These are phyloP conservation scores for Clistopyga incitator DNA, from an alignment of 2,888 invertebrate species.

Conservation along the genomic window DNA sequence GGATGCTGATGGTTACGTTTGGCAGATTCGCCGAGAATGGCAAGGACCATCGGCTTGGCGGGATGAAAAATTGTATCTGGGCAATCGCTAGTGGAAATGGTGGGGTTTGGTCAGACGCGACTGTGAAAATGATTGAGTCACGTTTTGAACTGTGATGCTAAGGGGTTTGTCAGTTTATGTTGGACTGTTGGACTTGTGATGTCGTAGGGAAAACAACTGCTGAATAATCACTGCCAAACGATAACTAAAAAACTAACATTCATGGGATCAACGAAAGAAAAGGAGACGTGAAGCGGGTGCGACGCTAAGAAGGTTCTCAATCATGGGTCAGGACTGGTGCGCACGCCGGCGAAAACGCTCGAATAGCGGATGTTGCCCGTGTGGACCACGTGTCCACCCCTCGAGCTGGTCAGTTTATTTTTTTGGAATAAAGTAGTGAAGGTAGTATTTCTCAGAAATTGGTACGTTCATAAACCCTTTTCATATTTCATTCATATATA, in stretches of 20 bases:
- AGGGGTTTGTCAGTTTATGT: background rate
- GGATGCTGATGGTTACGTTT: slow-evolving; percentile 2
- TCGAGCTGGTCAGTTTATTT: slow-evolving; percentile 80
- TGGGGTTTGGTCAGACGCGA: background rate
- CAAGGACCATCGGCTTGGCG: background rate
- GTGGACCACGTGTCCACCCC: slow-evolving; percentile 86
- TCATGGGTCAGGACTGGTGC: slow-evolving; percentile 92
- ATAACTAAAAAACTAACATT: slow-evolving; percentile 9
- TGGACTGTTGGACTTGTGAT: background rate
- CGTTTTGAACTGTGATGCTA: background rate
- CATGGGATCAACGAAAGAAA: slow-evolving; percentile 45
- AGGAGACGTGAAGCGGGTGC: slow-evolving; percentile 12
- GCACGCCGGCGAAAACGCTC: slow-evolving; percentile 89
- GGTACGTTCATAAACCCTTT: background rate
- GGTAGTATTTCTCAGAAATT: too few species aligned
- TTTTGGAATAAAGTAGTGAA: background rate
- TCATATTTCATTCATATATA: too few species aligned
- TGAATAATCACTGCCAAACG: slow-evolving; percentile 47
- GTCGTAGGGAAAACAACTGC: background rate
- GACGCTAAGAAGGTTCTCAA: slow-evolving; percentile 72
- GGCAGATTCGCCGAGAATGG: background rate
- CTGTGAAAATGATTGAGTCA: background rate
- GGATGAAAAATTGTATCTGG: background rate
- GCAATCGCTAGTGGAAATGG: background rate
- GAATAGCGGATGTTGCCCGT: slow-evolving; percentile 86